Percentiles rank a stretch among this genome's conserved stretches.
phyloP scores from a whole-genome alignment of 2,113 vertebrate genomes.

The Mastomys natalensis region DNA sequence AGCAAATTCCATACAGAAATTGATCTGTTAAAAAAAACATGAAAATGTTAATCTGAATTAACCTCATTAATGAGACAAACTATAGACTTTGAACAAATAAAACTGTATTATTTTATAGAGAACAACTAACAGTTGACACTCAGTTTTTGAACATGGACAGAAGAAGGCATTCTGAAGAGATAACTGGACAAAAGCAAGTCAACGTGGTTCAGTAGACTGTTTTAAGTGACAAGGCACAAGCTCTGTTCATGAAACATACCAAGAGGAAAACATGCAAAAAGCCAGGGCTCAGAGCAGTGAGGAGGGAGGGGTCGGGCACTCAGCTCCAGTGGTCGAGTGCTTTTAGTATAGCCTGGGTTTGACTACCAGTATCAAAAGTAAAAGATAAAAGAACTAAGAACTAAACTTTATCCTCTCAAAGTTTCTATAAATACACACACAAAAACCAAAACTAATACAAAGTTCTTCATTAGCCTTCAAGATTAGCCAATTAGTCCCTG shows the following conservation, averaged over 20 bases:
- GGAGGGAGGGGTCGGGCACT: too few relatives aligned
- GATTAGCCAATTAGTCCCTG: not conserved
- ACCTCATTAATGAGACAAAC: not conserved
- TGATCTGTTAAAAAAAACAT: not conserved
- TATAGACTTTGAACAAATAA: not conserved
- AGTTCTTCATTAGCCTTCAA: not conserved
- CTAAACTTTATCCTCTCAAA: not conserved
- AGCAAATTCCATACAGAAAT: not conserved
- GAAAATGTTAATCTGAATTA: not conserved
- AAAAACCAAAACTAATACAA: not conserved
- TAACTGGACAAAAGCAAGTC: not conserved
- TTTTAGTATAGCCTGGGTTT: not conserved
- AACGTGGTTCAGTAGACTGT: not conserved
- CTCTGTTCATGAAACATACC: not conserved
- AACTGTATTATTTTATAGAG: not conserved
- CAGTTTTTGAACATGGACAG: not conserved
- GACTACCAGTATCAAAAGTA: not conserved
- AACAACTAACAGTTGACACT: not conserved
- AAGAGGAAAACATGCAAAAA: not conserved
- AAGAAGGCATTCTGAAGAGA: not conserved
- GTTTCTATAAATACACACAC: not conserved
- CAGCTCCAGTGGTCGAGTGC: not conserved
- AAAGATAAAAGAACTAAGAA: too few relatives aligned
- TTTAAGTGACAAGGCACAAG: not conserved
- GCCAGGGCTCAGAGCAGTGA: not conserved